These are phyloP conservation scores for Lasaia peninsularis DNA, from an alignment of 1,140 invertebrate species.

Conservation along the genomic window DNA sequence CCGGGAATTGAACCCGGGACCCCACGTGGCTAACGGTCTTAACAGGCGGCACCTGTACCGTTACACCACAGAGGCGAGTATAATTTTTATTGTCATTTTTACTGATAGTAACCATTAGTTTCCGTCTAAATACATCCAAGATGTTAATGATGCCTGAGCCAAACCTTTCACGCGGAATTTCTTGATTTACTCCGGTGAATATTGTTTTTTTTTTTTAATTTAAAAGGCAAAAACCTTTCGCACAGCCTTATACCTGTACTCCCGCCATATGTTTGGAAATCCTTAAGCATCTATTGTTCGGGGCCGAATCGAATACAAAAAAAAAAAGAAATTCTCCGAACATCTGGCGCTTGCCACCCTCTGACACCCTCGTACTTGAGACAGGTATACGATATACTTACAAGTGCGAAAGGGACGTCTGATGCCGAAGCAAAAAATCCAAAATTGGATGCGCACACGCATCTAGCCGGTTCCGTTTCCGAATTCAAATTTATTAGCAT, in stretches of 20 bases:
- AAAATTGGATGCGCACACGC: constrained; percentile 52
- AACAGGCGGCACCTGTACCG: too few species aligned
- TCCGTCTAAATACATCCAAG: too few species aligned
- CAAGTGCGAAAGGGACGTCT: constrained; percentile 23
- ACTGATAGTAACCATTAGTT: too few species aligned
- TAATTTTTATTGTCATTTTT: too few species aligned
- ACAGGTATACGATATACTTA: constrained; percentile 14
- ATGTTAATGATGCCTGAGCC: too few species aligned
- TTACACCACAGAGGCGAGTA: too few species aligned
- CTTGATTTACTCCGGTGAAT: background rate
- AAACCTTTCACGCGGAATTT: background rate
- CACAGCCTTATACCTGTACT: constrained; percentile 30
- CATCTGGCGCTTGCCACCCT: constrained; percentile 49
- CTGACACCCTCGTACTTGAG: constrained; percentile 41
- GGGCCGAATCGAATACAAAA: constrained; percentile 36
- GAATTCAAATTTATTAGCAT: constrained; percentile 36
- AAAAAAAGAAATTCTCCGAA: constrained; percentile 40
- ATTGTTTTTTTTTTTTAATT: constrained; percentile 5
- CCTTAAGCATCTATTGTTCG: constrained; percentile 39
- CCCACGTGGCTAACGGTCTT: too few species aligned
- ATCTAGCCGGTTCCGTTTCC: constrained; percentile 54
- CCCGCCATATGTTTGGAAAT: constrained; percentile 42
- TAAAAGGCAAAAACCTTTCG: constrained; percentile 12
- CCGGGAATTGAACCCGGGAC: too few species aligned
- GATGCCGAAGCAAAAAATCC: constrained; percentile 35